These are phyloP conservation scores for Odontophorus gujanensis DNA, from an alignment of 2,113 vertebrate species.

Conservation along the genomic window DNA sequence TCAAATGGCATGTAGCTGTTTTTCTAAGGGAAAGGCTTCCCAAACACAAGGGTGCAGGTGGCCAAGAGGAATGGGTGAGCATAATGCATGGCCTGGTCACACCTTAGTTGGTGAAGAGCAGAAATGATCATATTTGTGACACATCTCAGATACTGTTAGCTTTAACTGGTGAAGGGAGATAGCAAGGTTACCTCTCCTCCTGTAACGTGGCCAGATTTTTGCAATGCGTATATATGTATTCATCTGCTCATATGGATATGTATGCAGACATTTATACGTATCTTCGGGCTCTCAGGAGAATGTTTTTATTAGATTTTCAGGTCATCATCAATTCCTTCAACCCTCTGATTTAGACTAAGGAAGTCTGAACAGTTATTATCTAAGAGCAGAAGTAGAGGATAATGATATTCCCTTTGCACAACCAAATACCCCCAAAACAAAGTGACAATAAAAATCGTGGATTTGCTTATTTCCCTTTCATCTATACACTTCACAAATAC, in stretches of 20 bases:
- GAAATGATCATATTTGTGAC: neutral
- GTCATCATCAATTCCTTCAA: neutral
- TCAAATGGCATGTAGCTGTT: neutral
- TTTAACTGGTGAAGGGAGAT: neutral
- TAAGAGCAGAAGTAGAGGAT: neutral
- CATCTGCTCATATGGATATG: fast-evolving
- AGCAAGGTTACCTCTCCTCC: neutral
- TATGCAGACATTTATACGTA: neutral
- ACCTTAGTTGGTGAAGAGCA: neutral
- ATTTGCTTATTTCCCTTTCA: neutral
- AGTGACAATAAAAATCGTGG: neutral
- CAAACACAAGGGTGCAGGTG: fast-evolving
- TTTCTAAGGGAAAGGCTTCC: neutral
- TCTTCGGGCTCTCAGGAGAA: neutral
- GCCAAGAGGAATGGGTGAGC: neutral
- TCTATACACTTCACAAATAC: neutral
- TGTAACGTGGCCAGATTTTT: neutral
- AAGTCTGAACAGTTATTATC: neutral
- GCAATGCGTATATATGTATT: too few species aligned
- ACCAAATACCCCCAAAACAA: neutral
- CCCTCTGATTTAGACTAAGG: neutral
- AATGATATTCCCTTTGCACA: neutral
- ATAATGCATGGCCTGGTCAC: neutral
- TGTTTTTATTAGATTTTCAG: neutral
- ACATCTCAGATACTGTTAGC: neutral